A percentile compares a stretch with the other conserved stretches of the same genome.
These are phyloP conservation scores for Ornithoptera alexandrae DNA, from an alignment of 2,888 invertebrate species.

Conservation along the genomic window DNA sequence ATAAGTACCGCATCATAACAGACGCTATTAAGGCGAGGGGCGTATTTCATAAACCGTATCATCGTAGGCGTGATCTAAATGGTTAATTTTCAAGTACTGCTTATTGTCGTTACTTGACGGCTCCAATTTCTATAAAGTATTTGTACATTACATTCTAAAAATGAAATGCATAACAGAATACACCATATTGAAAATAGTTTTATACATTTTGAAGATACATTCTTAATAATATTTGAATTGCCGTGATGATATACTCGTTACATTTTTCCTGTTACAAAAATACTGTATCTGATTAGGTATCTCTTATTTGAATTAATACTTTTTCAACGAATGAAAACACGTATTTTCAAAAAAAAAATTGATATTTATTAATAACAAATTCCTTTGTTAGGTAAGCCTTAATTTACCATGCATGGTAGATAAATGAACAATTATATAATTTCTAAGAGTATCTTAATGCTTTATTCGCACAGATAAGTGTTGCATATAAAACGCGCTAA, in stretches of 20 bases:
- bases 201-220: too few relatives aligned
- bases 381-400: neutral
- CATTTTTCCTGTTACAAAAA: too few relatives aligned
- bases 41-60: neutral
- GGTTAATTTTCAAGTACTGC: neutral
- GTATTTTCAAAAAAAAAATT: neutral
- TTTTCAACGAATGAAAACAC: too few relatives aligned
- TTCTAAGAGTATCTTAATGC: constrained; percentile 8
- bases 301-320: too few relatives aligned
- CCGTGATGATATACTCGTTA: too few relatives aligned
- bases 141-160: too few relatives aligned
- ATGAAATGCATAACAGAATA: too few relatives aligned
- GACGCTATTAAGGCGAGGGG: neutral
- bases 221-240: too few relatives aligned
- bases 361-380: neutral
- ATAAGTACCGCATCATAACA: neutral
- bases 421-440: neutral
- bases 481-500: neutral
- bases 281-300: too few relatives aligned
- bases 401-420: neutral
- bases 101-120: neutral
- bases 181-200: too few relatives aligned
- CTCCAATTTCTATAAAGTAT: too few relatives aligned
- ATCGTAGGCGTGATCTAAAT: neutral
- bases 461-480: neutral